phyloP scores from a whole-genome alignment of 1,140 invertebrate species.

The Popillia japonica region DNA sequence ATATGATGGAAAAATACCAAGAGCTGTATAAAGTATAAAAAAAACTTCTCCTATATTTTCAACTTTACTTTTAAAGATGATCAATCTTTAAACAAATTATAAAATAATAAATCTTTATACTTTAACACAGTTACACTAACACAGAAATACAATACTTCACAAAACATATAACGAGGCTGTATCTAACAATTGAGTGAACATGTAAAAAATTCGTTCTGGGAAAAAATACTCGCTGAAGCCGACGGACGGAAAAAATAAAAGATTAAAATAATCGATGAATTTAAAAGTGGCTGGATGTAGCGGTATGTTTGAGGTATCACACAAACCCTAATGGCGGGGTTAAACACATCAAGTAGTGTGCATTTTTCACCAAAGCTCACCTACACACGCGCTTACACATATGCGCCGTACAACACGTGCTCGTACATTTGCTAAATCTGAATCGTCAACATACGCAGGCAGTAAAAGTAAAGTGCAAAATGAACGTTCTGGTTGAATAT shows the following conservation, averaged over 20 bases:
- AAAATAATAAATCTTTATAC: too few relatives aligned
- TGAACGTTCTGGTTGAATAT: not conserved
- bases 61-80: too few relatives aligned
- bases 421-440: slow-evolving; percentile 19
- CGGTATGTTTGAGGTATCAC: slow-evolving; percentile 59
- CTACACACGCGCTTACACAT: slow-evolving; percentile 7
- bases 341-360: slow-evolving; percentile 59
- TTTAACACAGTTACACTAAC: too few relatives aligned
- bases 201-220: not conserved
- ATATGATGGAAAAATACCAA: too few relatives aligned
- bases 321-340: slow-evolving; percentile 59
- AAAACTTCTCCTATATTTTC: too few relatives aligned
- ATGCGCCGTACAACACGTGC: not conserved
- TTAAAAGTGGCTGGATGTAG: slow-evolving; percentile 47
- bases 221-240: not conserved
- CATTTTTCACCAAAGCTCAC: slow-evolving; percentile 55
- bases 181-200: slow-evolving; percentile 11
- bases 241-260: slow-evolving; percentile 28
- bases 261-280: slow-evolving; percentile 44
- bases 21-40: too few relatives aligned
- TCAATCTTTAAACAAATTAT: too few relatives aligned
- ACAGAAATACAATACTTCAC: too few relatives aligned
- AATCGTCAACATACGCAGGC: slow-evolving; percentile 27
- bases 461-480: not conserved
- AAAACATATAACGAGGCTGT: not conserved